Base-by-base conservation (phyloP, 1,140 invertebrate species). In the Uloborus diversus region DNA sequence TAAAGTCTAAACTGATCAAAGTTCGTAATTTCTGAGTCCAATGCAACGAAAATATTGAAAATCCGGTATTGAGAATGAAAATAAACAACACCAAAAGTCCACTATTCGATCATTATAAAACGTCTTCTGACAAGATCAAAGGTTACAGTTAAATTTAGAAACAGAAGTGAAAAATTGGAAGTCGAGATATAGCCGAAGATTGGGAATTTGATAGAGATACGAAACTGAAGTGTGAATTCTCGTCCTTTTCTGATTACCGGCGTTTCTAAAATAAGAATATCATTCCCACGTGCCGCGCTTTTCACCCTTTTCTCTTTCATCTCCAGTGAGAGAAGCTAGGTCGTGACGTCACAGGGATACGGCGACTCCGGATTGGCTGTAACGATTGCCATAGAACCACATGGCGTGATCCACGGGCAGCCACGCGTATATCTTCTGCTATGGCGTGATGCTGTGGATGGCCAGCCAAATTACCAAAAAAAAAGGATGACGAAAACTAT, bases 241-340 rank as follows among this genome's bases (percentile, higher is more conserved):
- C 37, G 37, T 9, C 7, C 37, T 42, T 17, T n/a, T n/a, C n/a
- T n/a, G 17, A 7, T 42, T 20, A 42, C 68, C 68, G 68, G 68
- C 68, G 28, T 57, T 59, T 71, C 68, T 71, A 59, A 57, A 57
- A 71, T 59, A 71, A 71, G 68, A 59, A 71, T 71, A 57, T 35
- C 30, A 35, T 57, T 37, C 42, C 68, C 68, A 69, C 68, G 68
- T 35, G 61, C 30, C 7, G 32, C 17, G 13, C 14, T 53, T 9
- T 9, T 20, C 13, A 42, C 51, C n/a, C n/a, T n/a, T n/a, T n/a
- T n/a, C n/a, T n/a, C n/a, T n/a, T n/a, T n/a, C n/a, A n/a, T n/a
- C n/a, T n/a, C n/a, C n/a, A n/a, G n/a, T n/a, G n/a, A n/a, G n/a
- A n/a, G n/a, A n/a, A n/a, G n/a, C n/a, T n/a, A n/a, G 68, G 57